Conservation (phyloP, 2,888 invertebrate species). For the Clunio marinus region DNA sequence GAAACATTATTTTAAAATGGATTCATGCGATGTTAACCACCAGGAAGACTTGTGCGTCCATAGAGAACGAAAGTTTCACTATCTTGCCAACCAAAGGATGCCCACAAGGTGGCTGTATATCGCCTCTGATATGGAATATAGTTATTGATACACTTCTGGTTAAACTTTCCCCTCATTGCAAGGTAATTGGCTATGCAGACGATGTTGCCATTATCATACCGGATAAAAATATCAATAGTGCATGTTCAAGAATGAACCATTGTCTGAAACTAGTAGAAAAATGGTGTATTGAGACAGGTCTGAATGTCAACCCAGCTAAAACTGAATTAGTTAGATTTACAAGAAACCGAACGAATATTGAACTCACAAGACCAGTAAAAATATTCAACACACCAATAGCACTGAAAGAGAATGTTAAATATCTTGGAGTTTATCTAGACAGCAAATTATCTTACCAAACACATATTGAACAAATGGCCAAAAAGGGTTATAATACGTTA, state of each 20-base stretch:
- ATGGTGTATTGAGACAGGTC: constrained; percentile 26
- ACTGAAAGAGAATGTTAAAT: neutral
- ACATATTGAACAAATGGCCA: neutral
- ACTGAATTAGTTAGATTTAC: constrained; percentile 31
- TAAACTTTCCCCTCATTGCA: constrained; percentile 14
- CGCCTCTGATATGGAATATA: constrained; percentile 44
- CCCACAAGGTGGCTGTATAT: constrained; percentile 44
- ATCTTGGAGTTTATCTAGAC: neutral
- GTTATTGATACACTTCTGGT: constrained; percentile 42
- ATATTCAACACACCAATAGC: neutral
- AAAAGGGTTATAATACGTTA: neutral
- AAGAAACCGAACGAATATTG: neutral
- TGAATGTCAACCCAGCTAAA: constrained; percentile 40
- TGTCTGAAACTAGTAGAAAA: constrained; percentile 11
- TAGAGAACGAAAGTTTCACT: neutral
- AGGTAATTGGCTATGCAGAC: neutral
- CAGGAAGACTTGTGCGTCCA: too few species aligned
- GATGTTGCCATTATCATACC: neutral
- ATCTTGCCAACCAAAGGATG: constrained; percentile 41
- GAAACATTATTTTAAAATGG: neutral
- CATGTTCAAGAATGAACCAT: neutral
- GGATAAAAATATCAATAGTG: neutral
- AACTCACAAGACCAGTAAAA: neutral
- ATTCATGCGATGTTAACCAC: neutral
- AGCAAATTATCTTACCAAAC: neutral